Evolutionary conservation across 2,113 vertebrate species (phyloP), one percentile per base, ranked within the genome.

Genomic region (Passer montanus): DNA sequence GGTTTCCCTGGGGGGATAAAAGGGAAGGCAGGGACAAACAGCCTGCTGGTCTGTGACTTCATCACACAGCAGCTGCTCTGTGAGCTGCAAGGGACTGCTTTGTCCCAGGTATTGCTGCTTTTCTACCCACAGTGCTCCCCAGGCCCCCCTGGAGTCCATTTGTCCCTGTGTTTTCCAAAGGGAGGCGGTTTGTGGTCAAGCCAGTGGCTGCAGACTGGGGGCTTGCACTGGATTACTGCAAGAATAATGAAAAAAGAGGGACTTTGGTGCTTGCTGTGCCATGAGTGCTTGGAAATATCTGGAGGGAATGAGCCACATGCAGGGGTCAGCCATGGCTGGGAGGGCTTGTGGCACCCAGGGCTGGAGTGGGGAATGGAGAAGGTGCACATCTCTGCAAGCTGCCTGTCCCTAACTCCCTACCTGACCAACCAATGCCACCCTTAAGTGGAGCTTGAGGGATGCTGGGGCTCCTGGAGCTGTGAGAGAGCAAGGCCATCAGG

Each of bases 151-250:
- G 23, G 21, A 2, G 2, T 7, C n/a, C 31, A 3, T 49, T 63
- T 1, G 1, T 44, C 7, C 62, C 49, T 3, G 1, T 3, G 18
- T 17, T 58, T 64, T 64, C 43, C 68, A 46, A 23, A 52, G 27
- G 26, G n/a, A 80, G 69, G 43, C 10, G 2, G 41, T 8, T 10
- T 0, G 1, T 15, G 33, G 33, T 8, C 1, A 0, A 55, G 44
- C 10, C 7, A 7, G 31, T 6, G 53, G 41, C 41, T 50, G 30
- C 43, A 63, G 64, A 8, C 26, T 11, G 0, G 0, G 9, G 24
- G 16, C 31, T 87, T 70, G 43, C 0, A 1, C 64, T 11, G 35
- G 28, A 56, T 11, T 33, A 27, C 59, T 80, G 53, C 49, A 60
- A 41, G 20, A 66, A 44, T 47, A 21, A 87, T 6, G 5, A 27